phyloP scores from a whole-genome alignment of 1,140 invertebrate genomes.

The Melipona quadrifasciata region DNA sequence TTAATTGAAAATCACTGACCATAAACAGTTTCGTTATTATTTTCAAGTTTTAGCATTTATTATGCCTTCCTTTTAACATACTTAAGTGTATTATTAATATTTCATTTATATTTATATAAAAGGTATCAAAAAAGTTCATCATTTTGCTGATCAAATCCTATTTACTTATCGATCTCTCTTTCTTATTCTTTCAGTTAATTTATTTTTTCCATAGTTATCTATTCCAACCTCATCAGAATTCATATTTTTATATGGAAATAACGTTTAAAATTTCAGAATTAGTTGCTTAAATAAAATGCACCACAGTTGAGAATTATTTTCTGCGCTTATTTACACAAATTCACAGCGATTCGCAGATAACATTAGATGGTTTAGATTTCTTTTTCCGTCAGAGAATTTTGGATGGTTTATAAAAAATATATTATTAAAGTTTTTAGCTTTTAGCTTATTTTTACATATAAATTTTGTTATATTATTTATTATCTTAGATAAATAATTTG shows the following conservation, averaged over 20 bases:
- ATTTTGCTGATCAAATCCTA: slow-evolving; percentile 56
- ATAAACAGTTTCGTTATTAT: slow-evolving; percentile 20
- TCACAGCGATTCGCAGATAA: neutral
- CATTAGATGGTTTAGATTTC: neutral
- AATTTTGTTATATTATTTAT: neutral
- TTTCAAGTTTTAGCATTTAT: slow-evolving; percentile 72
- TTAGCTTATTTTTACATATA: neutral
- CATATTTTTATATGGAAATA: neutral
- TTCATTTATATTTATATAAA: slow-evolving; percentile 78
- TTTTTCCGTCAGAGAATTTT: slow-evolving; percentile 26
- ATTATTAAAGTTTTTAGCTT: neutral
- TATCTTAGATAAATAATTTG: neutral
- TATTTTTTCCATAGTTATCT: neutral
- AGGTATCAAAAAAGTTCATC: slow-evolving; percentile 77
- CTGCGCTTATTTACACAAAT: slow-evolving; percentile 20
- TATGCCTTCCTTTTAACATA: slow-evolving; percentile 73
- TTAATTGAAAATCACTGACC: slow-evolving; percentile 34
- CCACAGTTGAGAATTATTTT: neutral
- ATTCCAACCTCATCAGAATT: slow-evolving; percentile 6
- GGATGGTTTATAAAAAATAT: slow-evolving; percentile 41
- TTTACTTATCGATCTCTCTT: slow-evolving; percentile 44
- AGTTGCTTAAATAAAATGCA: slow-evolving; percentile 22
- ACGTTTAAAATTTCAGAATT: neutral
- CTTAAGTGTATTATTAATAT: slow-evolving; percentile 73
- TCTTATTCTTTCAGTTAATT: slow-evolving; percentile 28